A percentile compares a stretch with the other conserved stretches of the same genome.
phyloP scores from a whole-genome alignment of 1,140 invertebrate species.

The Maconellicoccus hirsutus region DNA sequence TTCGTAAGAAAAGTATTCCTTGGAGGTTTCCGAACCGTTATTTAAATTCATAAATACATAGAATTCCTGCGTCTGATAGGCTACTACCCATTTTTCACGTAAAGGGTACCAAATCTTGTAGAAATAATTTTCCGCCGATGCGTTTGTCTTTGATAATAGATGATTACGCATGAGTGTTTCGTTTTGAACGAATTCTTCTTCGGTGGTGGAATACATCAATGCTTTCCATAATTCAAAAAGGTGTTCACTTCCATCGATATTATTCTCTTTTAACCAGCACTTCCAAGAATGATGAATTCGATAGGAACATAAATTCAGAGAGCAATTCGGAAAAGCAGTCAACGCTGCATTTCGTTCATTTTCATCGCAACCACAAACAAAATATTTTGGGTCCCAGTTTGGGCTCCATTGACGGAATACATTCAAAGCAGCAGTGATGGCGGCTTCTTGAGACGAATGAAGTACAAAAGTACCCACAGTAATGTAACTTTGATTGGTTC shows the following conservation, averaged over 20 bases:
- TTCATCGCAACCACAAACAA: not conserved
- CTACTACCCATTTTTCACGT: not conserved
- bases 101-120: not conserved
- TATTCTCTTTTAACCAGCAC: not conserved
- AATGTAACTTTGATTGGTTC: not conserved
- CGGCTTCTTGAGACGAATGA: not conserved
- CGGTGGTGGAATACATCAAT: not conserved
- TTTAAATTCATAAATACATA: not conserved
- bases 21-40: not conserved
- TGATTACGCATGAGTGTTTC: not conserved
- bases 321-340: not conserved
- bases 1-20: not conserved
- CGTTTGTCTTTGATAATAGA: not conserved
- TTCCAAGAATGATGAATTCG: not conserved
- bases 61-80: not conserved
- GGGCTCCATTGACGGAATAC: not conserved
- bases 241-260: not conserved
- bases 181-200: not conserved
- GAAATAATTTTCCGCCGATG: not conserved
- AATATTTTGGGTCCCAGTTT: not conserved
- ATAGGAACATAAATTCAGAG: not conserved
- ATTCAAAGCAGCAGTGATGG: not conserved
- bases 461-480: not conserved
- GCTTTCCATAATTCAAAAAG: not conserved
- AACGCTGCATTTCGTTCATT: not conserved